Percentiles rank a stretch among this genome's conserved stretches.
Evolutionary conservation across 2,113 vertebrate genomes (phyloP).

Genomic region (Sinocyclocheilus rhinocerous): DNA sequence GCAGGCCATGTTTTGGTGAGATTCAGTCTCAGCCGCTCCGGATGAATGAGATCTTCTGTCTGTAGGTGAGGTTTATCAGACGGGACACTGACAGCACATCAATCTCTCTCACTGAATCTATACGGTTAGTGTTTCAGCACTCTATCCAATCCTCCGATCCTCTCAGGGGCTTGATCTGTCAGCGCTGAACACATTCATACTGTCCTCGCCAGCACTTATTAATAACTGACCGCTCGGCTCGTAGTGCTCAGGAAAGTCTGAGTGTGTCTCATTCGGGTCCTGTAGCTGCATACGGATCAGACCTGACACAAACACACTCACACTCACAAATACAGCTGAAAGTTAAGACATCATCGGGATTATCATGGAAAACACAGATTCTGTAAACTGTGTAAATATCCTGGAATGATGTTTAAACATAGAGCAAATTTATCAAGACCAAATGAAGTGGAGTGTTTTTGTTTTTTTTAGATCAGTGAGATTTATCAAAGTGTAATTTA

Average conservation of each 20-base stretch:
- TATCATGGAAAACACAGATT: not conserved
- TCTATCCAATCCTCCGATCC: not conserved
- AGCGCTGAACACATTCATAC: not conserved
- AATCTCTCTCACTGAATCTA: not conserved
- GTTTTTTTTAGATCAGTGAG: not conserved
- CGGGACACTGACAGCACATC: not conserved
- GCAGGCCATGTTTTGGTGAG: not conserved
- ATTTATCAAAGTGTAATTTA: not conserved
- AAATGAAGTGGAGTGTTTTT: not conserved
- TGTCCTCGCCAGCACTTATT: not conserved
- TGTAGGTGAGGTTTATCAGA: not conserved
- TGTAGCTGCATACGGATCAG: slow-evolving; percentile 2
- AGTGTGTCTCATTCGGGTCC: slow-evolving; percentile 19
- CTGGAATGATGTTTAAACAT: too few relatives aligned
- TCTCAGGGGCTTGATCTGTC: not conserved
- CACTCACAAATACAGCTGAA: not conserved
- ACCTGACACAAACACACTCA: not conserved
- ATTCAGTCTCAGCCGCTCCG: too few relatives aligned
- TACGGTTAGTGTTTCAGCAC: slow-evolving; percentile 5
- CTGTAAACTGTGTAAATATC: not conserved
- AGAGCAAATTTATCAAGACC: not conserved
- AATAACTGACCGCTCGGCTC: not conserved
- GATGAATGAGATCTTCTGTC: not conserved
- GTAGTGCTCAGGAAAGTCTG: not conserved
- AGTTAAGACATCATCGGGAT: not conserved